Percentiles rank a stretch among this genome's conserved stretches.
phyloP scores from a whole-genome alignment of 2,113 vertebrate genomes.

The Eolophus roseicapilla region DNA sequence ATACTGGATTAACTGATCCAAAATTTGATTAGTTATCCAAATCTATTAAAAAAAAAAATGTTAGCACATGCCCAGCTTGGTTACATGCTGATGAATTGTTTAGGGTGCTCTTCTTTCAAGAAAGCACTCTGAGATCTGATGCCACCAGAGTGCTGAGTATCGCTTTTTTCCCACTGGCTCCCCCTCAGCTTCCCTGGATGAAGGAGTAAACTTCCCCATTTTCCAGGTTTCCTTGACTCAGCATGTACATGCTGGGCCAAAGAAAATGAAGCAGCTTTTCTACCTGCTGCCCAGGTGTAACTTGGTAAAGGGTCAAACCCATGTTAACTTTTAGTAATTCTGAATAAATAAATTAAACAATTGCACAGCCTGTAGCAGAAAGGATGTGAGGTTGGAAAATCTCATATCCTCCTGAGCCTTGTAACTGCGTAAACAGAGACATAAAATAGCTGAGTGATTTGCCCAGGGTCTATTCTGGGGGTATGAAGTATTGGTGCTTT shows the following conservation, averaged over 20 bases:
- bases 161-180: neutral
- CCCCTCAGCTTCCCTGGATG: accelerated
- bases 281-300: neutral
- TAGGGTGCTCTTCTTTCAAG: neutral
- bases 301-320: neutral
- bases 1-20: neutral
- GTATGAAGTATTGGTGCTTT: neutral
- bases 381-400: neutral
- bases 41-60: neutral
- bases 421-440: neutral
- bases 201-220: neutral
- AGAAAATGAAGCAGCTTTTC: neutral
- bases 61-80: neutral
- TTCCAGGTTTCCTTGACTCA: neutral
- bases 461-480: neutral
- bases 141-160: neutral
- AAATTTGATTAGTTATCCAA: neutral
- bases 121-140: neutral
- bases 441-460: neutral
- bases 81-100: neutral
- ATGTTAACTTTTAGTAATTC: neutral
- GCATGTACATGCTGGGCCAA: neutral
- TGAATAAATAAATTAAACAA: neutral
- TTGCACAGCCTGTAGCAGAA: neutral
- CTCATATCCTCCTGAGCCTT: neutral